Evolutionary conservation across 2,888 invertebrate genomes (phyloP).

Genomic region (Brenthis ino): DNA sequence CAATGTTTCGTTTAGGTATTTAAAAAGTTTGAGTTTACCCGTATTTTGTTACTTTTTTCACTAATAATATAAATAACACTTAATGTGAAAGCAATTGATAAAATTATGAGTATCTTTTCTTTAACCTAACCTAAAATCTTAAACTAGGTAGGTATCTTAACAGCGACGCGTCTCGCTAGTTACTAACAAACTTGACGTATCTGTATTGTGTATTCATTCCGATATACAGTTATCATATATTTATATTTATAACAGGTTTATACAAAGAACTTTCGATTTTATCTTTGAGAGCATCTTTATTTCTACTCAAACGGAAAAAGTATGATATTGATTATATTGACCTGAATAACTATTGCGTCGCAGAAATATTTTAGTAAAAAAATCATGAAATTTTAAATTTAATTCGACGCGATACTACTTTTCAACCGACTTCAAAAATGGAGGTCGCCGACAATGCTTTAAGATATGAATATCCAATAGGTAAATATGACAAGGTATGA

Average conservation of each 20-base stretch:
- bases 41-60: background rate
- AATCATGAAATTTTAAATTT: too few relatives aligned
- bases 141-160: background rate
- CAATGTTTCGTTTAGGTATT: background rate
- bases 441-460: too few relatives aligned
- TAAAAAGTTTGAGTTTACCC: background rate
- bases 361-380: background rate
- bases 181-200: conserved; percentile 3
- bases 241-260: conserved; percentile 11
- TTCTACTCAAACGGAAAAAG: background rate
- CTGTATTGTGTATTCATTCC: conserved; percentile 8
- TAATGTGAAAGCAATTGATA: background rate
- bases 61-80: background rate
- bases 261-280: background rate
- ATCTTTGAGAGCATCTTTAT: conserved; percentile 4
- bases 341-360: background rate
- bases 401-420: too few relatives aligned
- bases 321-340: background rate
- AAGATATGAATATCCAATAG: too few relatives aligned
- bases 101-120: background rate
- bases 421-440: too few relatives aligned
- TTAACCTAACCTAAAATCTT: conserved; percentile 21
- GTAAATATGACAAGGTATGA: too few relatives aligned
- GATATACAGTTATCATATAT: conserved; percentile 17
- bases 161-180: conserved; percentile 6